Base-by-base conservation (phyloP, 1,140 invertebrate genomes). In the Neodiprion virginianus region DNA sequence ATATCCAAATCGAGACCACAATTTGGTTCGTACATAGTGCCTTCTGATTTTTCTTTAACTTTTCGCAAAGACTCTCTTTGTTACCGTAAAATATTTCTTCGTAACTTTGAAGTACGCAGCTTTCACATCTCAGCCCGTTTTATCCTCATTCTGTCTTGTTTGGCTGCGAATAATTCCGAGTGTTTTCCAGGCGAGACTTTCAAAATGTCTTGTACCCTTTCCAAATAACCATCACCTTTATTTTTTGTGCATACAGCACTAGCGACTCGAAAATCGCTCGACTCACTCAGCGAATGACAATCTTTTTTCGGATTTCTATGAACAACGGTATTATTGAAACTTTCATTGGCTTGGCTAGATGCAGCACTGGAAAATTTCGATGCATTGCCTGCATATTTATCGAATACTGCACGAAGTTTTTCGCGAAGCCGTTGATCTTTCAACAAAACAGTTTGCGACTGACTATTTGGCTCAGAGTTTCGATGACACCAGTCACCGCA, bases 321-420 rank as follows among this genome's bases (percentile, higher is more conserved):
- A 23, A 74, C 72, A 66, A 79, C 78, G 14, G 77, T 75, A 7
- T 72, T 65, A 48, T 79, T 78, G 7, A 79, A 50, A 23, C 75
- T 79, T 71, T 77, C 73, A 69, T 79, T 79, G 10, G 73, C 70
- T 73, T 79, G 74, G 23, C 78, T 79, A 10, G 72, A 76, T 14
- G 76, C 78, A 69, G 71, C 71, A 14, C 77, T 65, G 14, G 69
- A 74, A 74, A 79, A 79, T 72, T 79, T 79, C 0, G 61, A 23
- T 8, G 72, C 70, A 72, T 78, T 76, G 48, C 53, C 74, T 17
- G 73, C 75, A 75, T 78, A 76, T 40, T 74, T 76, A 17, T 17
- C 17, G 17, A 17, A 17, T 17, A 17, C 17, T 17, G 17, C 17
- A 17, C 17, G 17, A 17, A 17, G 17, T 17, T 17, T 17, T 17